Evolutionary conservation across 2,888 invertebrate genomes (phyloP), one percentile per base, ranked within the genome.

Genomic region (Volucella inflata): DNA sequence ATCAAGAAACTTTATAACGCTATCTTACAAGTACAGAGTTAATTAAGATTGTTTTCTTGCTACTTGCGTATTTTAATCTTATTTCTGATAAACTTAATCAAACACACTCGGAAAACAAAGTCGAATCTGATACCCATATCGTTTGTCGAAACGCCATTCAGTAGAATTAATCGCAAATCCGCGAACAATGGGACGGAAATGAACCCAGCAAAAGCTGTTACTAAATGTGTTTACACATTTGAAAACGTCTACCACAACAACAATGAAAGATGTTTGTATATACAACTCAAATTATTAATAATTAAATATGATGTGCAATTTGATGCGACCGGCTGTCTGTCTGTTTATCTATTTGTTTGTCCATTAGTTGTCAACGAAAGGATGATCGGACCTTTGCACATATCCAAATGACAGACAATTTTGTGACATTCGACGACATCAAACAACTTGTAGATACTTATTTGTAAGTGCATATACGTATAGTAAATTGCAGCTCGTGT

Each of bases 151-250:
- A 48, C 16, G 53, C 12, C 12, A n/a, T n/a, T n/a, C n/a, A 21
- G 17, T n/a, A 40, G 17, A 10, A 16, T 14, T 65, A 51, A 65
- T 57, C 67, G 36, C 48, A 55, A 74, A 80, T 68, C 57, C 51
- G 17, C 38, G 30, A 76, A 82, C 71, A 82, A 82, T 72, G 21
- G 44, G 67, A 68, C 78, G 72, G 67, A 83, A 68, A 46, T 57
- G 51, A 68, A 60, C 55, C 40, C 62, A 51, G 51, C 67, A 55
- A 74, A 51, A 78, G 44, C 50, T 74, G 6, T 30, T 51, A 62
- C 44, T 74, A 77, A 78, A 65, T 70, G 50, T 46, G 42, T 42
- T 68, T 64, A 30, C 36, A 67, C 55, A 68, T 60, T 48, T 62
- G 62, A 30, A 40, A 11, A 9, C 10, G 16, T 14, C 30, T 42